Base-by-base conservation (phyloP, 2,888 invertebrate species). In the Adineta ricciae region DNA sequence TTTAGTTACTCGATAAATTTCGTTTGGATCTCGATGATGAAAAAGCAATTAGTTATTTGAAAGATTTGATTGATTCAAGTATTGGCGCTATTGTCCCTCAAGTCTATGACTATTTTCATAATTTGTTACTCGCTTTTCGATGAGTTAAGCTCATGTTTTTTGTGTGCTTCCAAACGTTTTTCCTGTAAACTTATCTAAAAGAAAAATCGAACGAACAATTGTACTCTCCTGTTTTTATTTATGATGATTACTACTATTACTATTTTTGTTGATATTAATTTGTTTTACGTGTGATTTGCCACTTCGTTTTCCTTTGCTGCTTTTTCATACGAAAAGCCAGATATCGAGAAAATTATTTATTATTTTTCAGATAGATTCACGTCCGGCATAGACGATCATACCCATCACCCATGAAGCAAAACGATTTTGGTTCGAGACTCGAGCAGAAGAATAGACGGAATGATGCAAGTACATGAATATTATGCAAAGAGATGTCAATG, bases 1-100 rank as follows among this genome's bases (percentile, higher is more conserved):
- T 78, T n/a, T 78, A 78, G 78, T n/a, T 78, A 24, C 78, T 78
- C 11, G 78, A 78, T 78, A 78, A 78, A 78, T 78, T 78, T 41
- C 78, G 78, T 1, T 32, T 78, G 36, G 78, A 78, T 7, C 78
- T 78, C n/a, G 78, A 78, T n/a, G 78, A 78, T 78, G 78, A 78
- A 41, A 78, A 78, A 41, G 78, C 78, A 41, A 41, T 41, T 8
- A 78, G 78, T 41, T 78, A 78, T 78, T 78, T 78, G 14, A 78
- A 78, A 78, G 41, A 78, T 41, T 78, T 78, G 24, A 78, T 78
- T n/a, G 78, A 78, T 78, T 78, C 78, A 19, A 78, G 78, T 41
- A 78, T 78, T 41, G 11, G 78, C 5, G 78, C 78, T 5, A 78
- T 78, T 78, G 38, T 78, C 24, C 78, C 78, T 3, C 78, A 78